Base-by-base conservation (phyloP, 2,888 invertebrate species). In the Liposcelis brunnea region DNA sequence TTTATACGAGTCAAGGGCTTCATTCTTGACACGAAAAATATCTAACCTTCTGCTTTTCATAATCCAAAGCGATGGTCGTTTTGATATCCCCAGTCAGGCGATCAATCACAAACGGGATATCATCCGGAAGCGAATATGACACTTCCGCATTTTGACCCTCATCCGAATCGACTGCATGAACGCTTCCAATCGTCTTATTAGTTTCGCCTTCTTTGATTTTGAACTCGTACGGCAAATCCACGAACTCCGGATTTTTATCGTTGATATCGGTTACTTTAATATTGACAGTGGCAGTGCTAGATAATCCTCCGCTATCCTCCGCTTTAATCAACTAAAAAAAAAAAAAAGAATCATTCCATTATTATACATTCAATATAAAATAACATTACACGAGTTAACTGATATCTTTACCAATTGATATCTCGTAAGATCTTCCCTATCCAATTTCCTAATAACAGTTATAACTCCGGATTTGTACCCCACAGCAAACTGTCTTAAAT, bases 221-320 rank as follows among this genome's bases (percentile, higher is more conserved):
- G 61, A 90, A 90, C 34, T 73, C 66, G 55, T 90, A 90, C 0
- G 85, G 83, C 50, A 81, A 69, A 44, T 74, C 72, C n/a, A 82
- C 75, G 56, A 90, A 91, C 57, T 82, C 83, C 0, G 90, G 90
- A 60, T 87, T 89, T 56, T 89, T 86, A 57, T 91, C 90, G 58
- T 90, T 90, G 49, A 89, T 85, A 55, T 91, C 91, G 0, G 86
- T 85, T 2, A 91, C 84, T 58, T 80, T 81, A 46, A 91, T 82
- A 55, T 87, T 86, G 0, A 90, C 82, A 0, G 83, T 85, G 0
- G 85, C 80, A 1, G 81, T 84, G 54, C 80, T 83, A 0, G 80
- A 75, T 32, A 89, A 62, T 37, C 80, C 83, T 2, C 86, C 87
- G 18, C 80, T 77, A 58, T 90, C 90, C 61, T 86, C 86, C 0